phyloP scores from a whole-genome alignment of 2,888 invertebrate species.

The Melinaea marsaeus region DNA sequence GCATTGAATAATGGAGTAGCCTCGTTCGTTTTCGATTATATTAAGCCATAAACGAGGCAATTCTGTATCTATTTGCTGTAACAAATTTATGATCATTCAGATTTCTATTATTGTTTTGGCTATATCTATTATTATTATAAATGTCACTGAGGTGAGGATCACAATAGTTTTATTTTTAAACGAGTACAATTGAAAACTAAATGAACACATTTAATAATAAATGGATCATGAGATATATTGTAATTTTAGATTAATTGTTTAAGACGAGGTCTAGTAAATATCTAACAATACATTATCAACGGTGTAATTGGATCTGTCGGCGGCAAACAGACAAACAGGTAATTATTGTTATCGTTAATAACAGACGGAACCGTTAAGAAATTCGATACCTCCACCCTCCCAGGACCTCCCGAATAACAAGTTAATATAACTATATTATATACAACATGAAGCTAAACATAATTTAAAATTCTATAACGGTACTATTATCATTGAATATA shows the following conservation, averaged over 20 bases:
- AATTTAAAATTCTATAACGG: not conserved
- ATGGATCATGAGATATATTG: too few relatives aligned
- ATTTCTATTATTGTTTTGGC: constrained; percentile 9
- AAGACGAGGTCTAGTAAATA: constrained; percentile 45
- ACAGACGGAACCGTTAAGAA: constrained; percentile 51
- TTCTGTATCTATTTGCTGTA: constrained; percentile 3
- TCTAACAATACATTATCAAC: constrained; percentile 59
- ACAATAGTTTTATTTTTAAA: too few relatives aligned
- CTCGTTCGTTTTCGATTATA: constrained; percentile 18
- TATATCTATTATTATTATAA: too few relatives aligned
- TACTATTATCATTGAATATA: not conserved
- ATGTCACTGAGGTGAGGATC: not conserved
- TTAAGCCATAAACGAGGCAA: constrained; percentile 13
- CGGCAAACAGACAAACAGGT: constrained; percentile 70
- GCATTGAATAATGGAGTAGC: constrained; percentile 24
- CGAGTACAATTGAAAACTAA: too few relatives aligned
- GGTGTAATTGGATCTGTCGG: constrained; percentile 74
- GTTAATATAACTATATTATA: constrained; percentile 1
- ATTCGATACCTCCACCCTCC: constrained; percentile 45
- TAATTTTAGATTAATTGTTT: constrained; percentile 5
- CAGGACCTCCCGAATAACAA: constrained; percentile 6
- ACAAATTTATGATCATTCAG: not conserved
- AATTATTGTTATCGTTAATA: constrained; percentile 69
- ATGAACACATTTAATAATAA: too few relatives aligned
- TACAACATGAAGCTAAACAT: too few relatives aligned